phyloP scores from a whole-genome alignment of 2,113 vertebrate genomes.

The Oreochromis niloticus region DNA sequence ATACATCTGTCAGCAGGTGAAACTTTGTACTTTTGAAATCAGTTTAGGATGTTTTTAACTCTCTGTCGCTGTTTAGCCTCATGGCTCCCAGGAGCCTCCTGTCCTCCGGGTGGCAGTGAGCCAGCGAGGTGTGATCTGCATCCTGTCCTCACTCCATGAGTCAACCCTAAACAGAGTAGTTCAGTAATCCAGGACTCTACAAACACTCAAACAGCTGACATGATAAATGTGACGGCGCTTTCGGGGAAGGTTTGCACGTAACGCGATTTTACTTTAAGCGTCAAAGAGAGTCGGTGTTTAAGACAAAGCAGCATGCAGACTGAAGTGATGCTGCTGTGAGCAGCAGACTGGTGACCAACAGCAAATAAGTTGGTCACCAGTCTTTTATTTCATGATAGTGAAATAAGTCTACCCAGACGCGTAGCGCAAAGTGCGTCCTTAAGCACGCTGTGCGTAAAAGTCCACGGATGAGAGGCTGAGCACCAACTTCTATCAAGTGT shows the following conservation, averaged over 20 bases:
- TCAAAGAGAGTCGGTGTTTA: not conserved
- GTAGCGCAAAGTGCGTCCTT: not conserved
- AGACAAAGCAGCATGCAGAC: conserved; percentile 17
- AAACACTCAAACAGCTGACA: not conserved
- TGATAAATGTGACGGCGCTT: not conserved
- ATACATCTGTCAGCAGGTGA: fast-evolving
- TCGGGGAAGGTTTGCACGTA: not conserved
- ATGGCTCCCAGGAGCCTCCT: conserved; percentile 32
- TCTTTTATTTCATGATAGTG: not conserved
- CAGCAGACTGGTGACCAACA: not conserved
- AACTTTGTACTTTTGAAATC: not conserved
- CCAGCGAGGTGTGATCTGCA: conserved; percentile 9
- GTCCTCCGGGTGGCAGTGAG: conserved; percentile 33
- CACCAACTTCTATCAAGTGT: not conserved
- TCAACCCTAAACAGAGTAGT: not conserved
- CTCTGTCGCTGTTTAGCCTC: not conserved
- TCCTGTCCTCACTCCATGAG: not conserved
- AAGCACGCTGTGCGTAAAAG: conserved; percentile 28
- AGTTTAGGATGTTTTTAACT: not conserved
- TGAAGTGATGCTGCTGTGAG: not conserved
- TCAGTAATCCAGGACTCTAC: not conserved
- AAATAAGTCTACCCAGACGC: not conserved
- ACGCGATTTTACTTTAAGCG: not conserved
- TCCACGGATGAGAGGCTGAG: not conserved
- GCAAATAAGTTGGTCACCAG: not conserved